phyloP scores from a whole-genome alignment of 2,797 vertebrate genomes.

The Oreonectes daqikongensis region DNA sequence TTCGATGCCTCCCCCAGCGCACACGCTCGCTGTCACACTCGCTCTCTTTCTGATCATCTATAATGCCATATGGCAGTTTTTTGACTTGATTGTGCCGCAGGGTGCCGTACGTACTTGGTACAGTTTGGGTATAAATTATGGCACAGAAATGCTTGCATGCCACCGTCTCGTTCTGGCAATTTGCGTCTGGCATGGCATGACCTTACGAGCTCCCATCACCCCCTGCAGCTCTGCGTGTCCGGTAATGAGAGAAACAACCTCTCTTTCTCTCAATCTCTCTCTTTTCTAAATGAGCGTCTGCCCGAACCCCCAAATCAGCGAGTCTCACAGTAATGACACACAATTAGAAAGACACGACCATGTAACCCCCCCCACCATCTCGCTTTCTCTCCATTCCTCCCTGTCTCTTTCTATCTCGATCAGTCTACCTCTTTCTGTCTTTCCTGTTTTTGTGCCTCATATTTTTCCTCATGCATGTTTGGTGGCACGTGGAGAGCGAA shows the following conservation, averaged over 20 bases:
- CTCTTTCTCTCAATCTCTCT: constrained; percentile 19
- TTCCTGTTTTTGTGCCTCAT: constrained; percentile 4
- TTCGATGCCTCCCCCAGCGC: constrained; percentile 17
- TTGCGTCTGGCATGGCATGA: constrained; percentile 34
- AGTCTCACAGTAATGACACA: constrained; percentile 24
- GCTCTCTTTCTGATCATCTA: constrained; percentile 16
- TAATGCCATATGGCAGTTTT: constrained; percentile 39
- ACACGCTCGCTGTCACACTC: constrained; percentile 20
- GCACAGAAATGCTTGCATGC: constrained; percentile 31
- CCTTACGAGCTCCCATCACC: constrained; percentile 44
- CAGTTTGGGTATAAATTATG: constrained; percentile 36
- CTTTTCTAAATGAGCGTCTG: constrained; percentile 41
- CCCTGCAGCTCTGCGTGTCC: constrained; percentile 41
- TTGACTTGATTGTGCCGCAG: constrained; percentile 16
- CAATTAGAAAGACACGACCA: constrained; percentile 36
- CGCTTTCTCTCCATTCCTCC: neutral
- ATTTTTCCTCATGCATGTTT: constrained; percentile 5
- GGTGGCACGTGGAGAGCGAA: constrained; percentile 14
- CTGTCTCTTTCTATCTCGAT: neutral
- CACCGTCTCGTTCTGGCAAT: constrained; percentile 45
- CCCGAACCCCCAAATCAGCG: constrained; percentile 39
- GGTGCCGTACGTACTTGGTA: constrained; percentile 1
- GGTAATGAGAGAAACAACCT: constrained; percentile 47
- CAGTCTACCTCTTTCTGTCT: neutral
- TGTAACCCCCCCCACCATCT: constrained; percentile 12